Percentiles rank a stretch among this genome's conserved stretches.
phyloP scores from a whole-genome alignment of 2,797 vertebrate species.

The Oreonectes daqikongensis region DNA sequence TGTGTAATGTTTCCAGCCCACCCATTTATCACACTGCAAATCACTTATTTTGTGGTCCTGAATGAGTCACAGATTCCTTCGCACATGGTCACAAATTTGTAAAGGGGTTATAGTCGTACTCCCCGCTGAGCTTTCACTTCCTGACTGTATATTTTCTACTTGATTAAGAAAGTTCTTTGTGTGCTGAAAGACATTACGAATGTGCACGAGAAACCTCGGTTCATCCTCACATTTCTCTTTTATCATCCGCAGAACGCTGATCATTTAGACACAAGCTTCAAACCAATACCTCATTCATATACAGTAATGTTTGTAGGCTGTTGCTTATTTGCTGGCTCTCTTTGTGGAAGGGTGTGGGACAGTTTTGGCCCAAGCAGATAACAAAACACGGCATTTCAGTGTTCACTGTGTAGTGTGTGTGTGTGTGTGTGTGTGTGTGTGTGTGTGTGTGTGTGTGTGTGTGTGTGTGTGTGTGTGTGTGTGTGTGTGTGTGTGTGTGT shows the following conservation, averaged over 20 bases:
- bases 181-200: slow-evolving; percentile 21
- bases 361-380: background rate
- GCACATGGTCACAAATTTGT: slow-evolving; percentile 30
- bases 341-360: background rate
- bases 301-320: slow-evolving; percentile 28
- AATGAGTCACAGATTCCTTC: slow-evolving; percentile 51
- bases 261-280: slow-evolving; percentile 33
- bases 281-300: slow-evolving; percentile 35
- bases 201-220: slow-evolving; percentile 1
- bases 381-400: slow-evolving; percentile 12
- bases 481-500: too few relatives aligned
- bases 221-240: background rate
- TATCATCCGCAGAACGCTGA: slow-evolving; percentile 29
- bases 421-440: too few relatives aligned
- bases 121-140: slow-evolving; percentile 22
- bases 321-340: background rate
- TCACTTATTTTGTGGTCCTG: slow-evolving; percentile 10
- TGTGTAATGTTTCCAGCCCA: slow-evolving; percentile 44
- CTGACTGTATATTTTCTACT: slow-evolving; percentile 20
- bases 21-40: slow-evolving; percentile 30
- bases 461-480: too few relatives aligned
- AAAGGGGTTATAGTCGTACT: slow-evolving; percentile 21
- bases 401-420: background rate
- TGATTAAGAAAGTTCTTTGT: slow-evolving; percentile 21
- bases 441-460: too few relatives aligned